Percentiles rank a stretch among this genome's conserved stretches.
Evolutionary conservation across 2,113 vertebrate genomes (phyloP).

Genomic region (Ictidomys tridecemlineatus): DNA sequence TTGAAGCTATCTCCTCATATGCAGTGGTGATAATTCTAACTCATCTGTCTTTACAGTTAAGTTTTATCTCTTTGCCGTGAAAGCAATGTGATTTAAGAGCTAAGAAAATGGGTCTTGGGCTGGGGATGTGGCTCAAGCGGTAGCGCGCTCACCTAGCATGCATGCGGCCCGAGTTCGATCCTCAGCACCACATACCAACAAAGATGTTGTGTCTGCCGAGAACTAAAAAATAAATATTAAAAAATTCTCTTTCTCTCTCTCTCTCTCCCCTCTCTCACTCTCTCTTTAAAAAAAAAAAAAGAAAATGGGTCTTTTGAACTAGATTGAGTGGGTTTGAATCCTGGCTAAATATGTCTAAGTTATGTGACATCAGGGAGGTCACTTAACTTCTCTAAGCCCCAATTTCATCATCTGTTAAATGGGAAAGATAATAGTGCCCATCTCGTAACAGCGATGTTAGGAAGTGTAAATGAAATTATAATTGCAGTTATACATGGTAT

Average conservation of each 20-base stretch:
- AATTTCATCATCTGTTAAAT: slow-evolving; percentile 57
- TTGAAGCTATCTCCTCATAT: neutral
- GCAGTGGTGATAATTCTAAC: slow-evolving; percentile 1
- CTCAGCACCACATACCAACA: too few species aligned
- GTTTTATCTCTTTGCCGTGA: slow-evolving; percentile 27
- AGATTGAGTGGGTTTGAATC: slow-evolving; percentile 26
- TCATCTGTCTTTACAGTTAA: neutral
- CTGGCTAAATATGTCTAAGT: slow-evolving; percentile 19
- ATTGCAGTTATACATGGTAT: neutral
- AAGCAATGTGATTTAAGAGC: neutral
- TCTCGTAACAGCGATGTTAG: neutral
- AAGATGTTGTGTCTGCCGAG: too few species aligned
- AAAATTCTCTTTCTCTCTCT: too few species aligned
- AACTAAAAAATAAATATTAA: too few species aligned
- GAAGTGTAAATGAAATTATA: slow-evolving; percentile 46
- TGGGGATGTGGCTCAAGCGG: too few species aligned
- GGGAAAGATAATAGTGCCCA: neutral
- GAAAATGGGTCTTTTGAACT: slow-evolving; percentile 25
- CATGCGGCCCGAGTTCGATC: too few species aligned
- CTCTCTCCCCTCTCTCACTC: too few species aligned
- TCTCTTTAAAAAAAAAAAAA: too few species aligned
- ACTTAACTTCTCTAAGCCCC: slow-evolving; percentile 18
- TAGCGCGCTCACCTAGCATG: too few species aligned
- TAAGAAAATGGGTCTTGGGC: slow-evolving; percentile 7
- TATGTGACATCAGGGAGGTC: slow-evolving; percentile 16